Conservation (phyloP, 2,113 vertebrate genomes). For the Riparia riparia region DNA sequence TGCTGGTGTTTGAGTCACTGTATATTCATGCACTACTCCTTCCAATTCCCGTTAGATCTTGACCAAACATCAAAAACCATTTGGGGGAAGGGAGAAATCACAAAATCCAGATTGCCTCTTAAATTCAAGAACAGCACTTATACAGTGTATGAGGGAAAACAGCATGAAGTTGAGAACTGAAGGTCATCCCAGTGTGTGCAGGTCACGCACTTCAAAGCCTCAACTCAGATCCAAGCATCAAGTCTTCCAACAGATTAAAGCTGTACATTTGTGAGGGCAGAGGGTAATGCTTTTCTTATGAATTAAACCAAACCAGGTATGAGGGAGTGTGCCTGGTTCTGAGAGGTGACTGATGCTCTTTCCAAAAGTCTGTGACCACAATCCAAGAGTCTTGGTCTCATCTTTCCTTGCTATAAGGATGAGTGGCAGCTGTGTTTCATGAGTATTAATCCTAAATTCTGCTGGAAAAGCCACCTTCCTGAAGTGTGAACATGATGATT, state of each 20-base stretch:
- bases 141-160: not conserved
- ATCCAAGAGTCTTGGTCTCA: not conserved
- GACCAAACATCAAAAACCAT: not conserved
- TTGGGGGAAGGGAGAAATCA: fast-evolving
- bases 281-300: not conserved
- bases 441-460: not conserved
- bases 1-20: fast-evolving
- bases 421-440: not conserved
- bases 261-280: not conserved
- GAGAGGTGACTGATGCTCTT: not conserved
- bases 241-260: not conserved
- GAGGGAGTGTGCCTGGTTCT: fast-evolving
- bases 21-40: not conserved
- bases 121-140: not conserved
- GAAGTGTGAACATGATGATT: not conserved
- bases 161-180: not conserved
- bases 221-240: not conserved
- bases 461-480: not conserved
- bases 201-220: not conserved
- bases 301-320: not conserved
- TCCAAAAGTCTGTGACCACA: not conserved
- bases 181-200: fast-evolving
- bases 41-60: not conserved
- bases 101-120: not conserved
- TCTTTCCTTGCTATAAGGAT: not conserved